Conservation (phyloP, 2,113 vertebrate species). For the Cercopithecus mona region DNA sequence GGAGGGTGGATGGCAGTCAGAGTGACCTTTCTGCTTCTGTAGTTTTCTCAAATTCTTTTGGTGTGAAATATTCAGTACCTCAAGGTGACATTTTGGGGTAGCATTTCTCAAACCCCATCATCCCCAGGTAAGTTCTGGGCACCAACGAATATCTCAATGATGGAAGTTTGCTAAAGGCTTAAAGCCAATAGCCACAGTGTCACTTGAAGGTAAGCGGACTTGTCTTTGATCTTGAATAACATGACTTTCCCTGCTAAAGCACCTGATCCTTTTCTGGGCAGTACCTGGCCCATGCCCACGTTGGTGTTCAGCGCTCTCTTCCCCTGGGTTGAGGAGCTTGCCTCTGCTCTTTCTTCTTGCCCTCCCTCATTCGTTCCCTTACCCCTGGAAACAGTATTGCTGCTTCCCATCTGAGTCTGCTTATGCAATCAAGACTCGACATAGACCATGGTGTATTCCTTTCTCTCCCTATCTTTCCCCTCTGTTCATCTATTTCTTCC, state of each 20-base stretch:
- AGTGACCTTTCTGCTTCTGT: neutral
- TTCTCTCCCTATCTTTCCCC: neutral
- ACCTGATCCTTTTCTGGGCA: neutral
- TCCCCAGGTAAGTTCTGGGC: neutral
- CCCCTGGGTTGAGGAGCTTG: neutral
- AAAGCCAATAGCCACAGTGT: neutral
- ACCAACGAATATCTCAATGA: neutral
- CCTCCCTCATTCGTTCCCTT: neutral
- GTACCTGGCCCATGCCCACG: neutral
- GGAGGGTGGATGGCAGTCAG: too few species aligned
- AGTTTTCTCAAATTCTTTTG: neutral
- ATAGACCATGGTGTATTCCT: neutral
- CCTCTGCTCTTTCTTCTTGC: neutral
- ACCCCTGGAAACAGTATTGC: neutral
- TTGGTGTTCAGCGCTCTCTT: neutral
- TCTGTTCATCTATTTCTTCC: neutral
- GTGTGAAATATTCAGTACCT: neutral
- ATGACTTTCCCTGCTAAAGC: neutral
- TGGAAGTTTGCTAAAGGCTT: neutral
- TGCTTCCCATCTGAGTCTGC: neutral
- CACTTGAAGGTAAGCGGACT: neutral
- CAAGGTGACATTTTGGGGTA: neutral
- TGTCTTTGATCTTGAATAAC: neutral
- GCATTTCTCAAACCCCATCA: neutral
- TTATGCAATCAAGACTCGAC: neutral